Percentiles rank a stretch among this genome's conserved stretches.
Evolutionary conservation across 2,797 vertebrate species (phyloP).

Genomic region (Echiichthys vipera): DNA sequence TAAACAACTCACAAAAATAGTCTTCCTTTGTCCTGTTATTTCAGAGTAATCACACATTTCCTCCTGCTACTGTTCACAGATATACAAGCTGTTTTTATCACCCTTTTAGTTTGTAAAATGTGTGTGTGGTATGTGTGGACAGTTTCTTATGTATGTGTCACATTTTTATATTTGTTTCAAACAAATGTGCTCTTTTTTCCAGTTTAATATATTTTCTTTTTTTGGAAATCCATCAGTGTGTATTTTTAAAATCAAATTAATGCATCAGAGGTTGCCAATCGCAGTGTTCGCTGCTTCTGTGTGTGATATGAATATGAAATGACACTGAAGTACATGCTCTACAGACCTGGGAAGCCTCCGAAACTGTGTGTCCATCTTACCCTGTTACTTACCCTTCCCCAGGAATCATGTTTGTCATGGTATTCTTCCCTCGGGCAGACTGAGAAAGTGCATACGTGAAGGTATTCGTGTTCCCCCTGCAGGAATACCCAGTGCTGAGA

Average conservation of each 20-base stretch:
- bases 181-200: background rate
- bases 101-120: slow-evolving; percentile 29
- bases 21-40: slow-evolving; percentile 52
- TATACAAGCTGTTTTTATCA: slow-evolving; percentile 54
- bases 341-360: slow-evolving; percentile 47
- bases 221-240: background rate
- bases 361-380: slow-evolving; percentile 48
- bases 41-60: slow-evolving; percentile 52
- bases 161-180: slow-evolving; percentile 33
- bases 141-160: slow-evolving; percentile 24
- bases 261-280: slow-evolving; percentile 28
- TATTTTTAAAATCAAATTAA: slow-evolving; percentile 49
- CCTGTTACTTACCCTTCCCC: slow-evolving; percentile 36
- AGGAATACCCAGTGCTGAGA: slow-evolving; percentile 54
- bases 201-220: slow-evolving; percentile 2
- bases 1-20: slow-evolving; percentile 56
- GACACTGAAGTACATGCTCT: slow-evolving; percentile 23
- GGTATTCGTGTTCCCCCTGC: slow-evolving; percentile 23
- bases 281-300: background rate
- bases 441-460: slow-evolving; percentile 11
- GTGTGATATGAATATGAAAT: slow-evolving; percentile 66
- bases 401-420: slow-evolving; percentile 52
- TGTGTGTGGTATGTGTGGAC: slow-evolving; percentile 4
- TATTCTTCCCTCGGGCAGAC: slow-evolving; percentile 46
- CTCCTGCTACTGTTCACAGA: slow-evolving; percentile 45